These are phyloP conservation scores for Danionella cerebrum DNA, from an alignment of 2,113 vertebrate species.

Conservation along the genomic window DNA sequence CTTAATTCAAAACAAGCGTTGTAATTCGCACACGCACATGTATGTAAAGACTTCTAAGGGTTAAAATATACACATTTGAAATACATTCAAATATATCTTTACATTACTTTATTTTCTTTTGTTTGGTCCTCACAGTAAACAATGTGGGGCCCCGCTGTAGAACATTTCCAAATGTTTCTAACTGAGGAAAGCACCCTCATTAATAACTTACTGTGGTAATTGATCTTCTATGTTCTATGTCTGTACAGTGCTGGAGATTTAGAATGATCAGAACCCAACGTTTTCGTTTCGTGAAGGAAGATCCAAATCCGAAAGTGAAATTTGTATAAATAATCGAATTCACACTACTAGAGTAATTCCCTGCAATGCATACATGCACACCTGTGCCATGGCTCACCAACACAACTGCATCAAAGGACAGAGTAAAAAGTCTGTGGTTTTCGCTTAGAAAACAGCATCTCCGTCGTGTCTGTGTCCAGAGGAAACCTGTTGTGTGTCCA, in stretches of 20 bases:
- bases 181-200: not conserved
- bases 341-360: not conserved
- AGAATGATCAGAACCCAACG: no score
- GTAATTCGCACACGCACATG: no score
- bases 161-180: no score
- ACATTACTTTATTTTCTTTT: no score
- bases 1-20: no score
- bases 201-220: not conserved
- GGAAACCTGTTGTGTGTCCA: slow-evolving; percentile 22
- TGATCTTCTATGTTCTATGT: not conserved
- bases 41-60: no score
- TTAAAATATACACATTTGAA: no score
- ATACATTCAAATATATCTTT: no score
- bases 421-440: not conserved
- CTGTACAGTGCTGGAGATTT: not conserved
- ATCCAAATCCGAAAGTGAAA: not conserved
- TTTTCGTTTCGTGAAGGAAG: not conserved
- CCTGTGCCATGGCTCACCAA: not conserved
- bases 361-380: not conserved
- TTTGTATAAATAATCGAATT: not conserved
- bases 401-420: not conserved
- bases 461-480: slow-evolving; percentile 18
- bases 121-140: no score
- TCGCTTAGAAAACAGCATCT: not conserved
- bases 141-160: no score